A percentile compares a stretch with the other conserved stretches of the same genome.
These are phyloP conservation scores for Hormiphora californensis DNA, from an alignment of 37 sponge, comb jelly and placozoan species.

Conservation along the genomic window DNA sequence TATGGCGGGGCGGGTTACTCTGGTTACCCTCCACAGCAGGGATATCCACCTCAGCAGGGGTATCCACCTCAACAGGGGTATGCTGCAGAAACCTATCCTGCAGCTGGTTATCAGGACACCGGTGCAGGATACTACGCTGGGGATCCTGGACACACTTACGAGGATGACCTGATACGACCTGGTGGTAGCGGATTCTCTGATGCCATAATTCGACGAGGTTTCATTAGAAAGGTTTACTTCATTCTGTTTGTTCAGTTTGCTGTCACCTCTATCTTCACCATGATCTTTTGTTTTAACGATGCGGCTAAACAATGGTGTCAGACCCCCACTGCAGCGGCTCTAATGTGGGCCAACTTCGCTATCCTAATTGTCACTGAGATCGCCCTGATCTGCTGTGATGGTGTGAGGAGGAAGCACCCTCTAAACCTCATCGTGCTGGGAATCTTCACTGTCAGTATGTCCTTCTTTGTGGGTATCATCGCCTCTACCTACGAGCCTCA, in stretches of 20 bases:
- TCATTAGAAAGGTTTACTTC: slow-evolving; percentile 4
- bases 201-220: neutral
- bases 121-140: neutral
- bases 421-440: slow-evolving; percentile 6
- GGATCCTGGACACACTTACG: neutral
- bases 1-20: too few relatives aligned
- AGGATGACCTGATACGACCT: slow-evolving; percentile 1
- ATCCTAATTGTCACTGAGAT: slow-evolving; percentile 29
- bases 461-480: slow-evolving; percentile 37
- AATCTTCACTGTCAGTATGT: slow-evolving; percentile 33
- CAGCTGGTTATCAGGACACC: too few relatives aligned
- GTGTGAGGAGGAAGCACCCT: slow-evolving; percentile 46
- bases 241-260: slow-evolving; percentile 47
- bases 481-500: slow-evolving; percentile 33
- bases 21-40: slow-evolving; percentile 6
- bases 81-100: neutral
- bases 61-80: neutral
- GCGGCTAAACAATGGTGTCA: neutral
- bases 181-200: neutral
- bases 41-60: slow-evolving; percentile 16
- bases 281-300: slow-evolving; percentile 18
- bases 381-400: slow-evolving; percentile 50
- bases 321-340: neutral
- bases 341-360: slow-evolving; percentile 43
- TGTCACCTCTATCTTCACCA: neutral